Evolutionary conservation across 2,888 invertebrate species (phyloP), one percentile per base, ranked within the genome.

Genomic region (Amphimallon solstitiale): DNA sequence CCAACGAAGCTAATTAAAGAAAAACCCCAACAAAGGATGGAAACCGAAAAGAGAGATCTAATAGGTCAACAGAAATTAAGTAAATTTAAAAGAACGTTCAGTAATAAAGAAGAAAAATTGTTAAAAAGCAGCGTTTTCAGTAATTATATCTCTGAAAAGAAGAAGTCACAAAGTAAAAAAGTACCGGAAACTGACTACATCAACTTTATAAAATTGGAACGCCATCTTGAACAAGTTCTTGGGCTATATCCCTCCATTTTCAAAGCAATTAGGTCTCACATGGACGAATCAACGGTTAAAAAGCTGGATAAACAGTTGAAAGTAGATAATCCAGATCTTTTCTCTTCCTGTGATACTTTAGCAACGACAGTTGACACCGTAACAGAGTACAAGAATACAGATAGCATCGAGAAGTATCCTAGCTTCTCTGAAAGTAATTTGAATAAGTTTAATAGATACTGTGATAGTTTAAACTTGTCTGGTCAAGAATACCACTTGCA

Each of bases 201-300:
- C 10, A 67, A 63, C 12, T 34, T 67, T 2, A 46, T 67, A 21
- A 67, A 59, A 19, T 40, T 67, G 12, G 67, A 67, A 15, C 29
- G 67, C 0, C 67, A 67, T 45, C 51, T 67, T 3, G 67, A 63
- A 17, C 63, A 63, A 43, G 67, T 67, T 34, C 21, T 67, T 4
- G 67, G 67, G 0, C 37, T 67, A 14, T 67, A 67, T 51, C 67
- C 67, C 3, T 54, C 63, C 2, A 62, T 67, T 29, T 67, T 56
- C 43, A 67, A 67, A 45, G 67, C 67, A 6, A 63, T 67, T 15
- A 40, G 67, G 12, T 48, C 67, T 1, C 67, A 67, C 17, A 56
- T 67, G 43, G 67, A 63, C 15, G 59, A 61, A 1, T 17, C 23
- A 7, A 51, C 63, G 2, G 19, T 59, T n/a, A 45, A 23, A 4